Conservation (phyloP, 2,113 vertebrate species). For the Gorilla gorilla region DNA sequence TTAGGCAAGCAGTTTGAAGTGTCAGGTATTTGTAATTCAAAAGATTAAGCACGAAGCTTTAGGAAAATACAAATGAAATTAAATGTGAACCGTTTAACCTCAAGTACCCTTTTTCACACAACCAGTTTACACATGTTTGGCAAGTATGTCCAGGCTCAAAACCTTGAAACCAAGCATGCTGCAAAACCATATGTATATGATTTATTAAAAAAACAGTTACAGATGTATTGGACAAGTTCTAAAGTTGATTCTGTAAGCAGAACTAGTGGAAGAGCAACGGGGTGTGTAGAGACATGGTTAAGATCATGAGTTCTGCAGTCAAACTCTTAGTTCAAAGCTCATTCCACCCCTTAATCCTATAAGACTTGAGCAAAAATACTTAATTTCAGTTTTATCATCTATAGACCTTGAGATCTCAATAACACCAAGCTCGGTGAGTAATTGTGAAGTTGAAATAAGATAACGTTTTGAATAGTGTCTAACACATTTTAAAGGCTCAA, state of each 20-base stretch:
- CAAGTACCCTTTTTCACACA: constrained; percentile 46
- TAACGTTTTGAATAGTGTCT: background rate
- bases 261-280: background rate
- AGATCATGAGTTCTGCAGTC: background rate
- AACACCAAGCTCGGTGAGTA: background rate
- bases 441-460: background rate
- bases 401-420: background rate
- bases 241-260: constrained; percentile 27
- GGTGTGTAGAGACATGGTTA: background rate
- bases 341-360: background rate
- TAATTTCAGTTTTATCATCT: background rate
- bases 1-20: background rate
- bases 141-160: constrained; percentile 53
- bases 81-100: constrained; percentile 58
- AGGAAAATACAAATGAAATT: constrained; percentile 17
- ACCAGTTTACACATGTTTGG: constrained; percentile 60
- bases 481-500: background rate
- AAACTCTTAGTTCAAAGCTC: background rate
- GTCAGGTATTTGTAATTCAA: background rate
- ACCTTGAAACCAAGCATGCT: constrained; percentile 55
- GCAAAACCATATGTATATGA: constrained; percentile 39
- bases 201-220: constrained; percentile 47
- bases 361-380: background rate
- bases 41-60: background rate
- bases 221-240: constrained; percentile 30